Conservation (phyloP, 2,888 invertebrate genomes). For the Drosophila sordidula region DNA sequence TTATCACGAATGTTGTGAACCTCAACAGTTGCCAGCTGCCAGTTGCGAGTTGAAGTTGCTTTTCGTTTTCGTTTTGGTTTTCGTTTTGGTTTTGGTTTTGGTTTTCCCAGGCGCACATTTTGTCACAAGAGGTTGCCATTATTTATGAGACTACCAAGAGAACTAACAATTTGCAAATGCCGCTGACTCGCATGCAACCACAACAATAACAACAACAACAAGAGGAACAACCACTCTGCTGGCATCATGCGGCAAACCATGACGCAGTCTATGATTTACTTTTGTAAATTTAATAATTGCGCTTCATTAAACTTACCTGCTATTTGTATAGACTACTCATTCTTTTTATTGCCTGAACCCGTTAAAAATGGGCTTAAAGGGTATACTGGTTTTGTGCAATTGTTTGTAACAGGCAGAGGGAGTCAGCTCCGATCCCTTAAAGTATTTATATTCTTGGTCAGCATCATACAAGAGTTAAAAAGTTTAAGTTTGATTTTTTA, state of each 20-base stretch:
- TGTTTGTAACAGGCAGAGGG: too few species aligned
- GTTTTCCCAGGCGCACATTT: conserved; percentile 76
- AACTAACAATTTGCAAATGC: conserved; percentile 59
- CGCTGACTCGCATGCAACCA: conserved; percentile 35
- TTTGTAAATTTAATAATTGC: conserved; percentile 71
- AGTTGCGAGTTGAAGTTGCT: conserved; percentile 31
- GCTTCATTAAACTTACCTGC: conserved; percentile 67
- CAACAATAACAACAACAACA: neutral
- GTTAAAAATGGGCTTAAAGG: too few species aligned
- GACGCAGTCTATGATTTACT: conserved; percentile 70
- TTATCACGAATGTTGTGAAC: conserved; percentile 69
- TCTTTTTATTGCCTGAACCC: neutral
- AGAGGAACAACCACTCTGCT: neutral
- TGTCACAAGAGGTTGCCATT: conserved; percentile 74
- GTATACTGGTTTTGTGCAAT: too few species aligned
- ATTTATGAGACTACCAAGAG: conserved; percentile 59
- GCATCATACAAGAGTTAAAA: too few species aligned
- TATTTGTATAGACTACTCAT: conserved; percentile 51
- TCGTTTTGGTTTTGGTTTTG: conserved; percentile 21
- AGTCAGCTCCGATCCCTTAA: too few species aligned
- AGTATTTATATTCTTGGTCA: too few species aligned
- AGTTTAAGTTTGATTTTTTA: too few species aligned
- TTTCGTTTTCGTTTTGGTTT: conserved; percentile 20
- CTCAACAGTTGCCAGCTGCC: conserved; percentile 20
- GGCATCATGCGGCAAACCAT: conserved; percentile 69